These are phyloP conservation scores for Tetrapedia diversipes DNA, from an alignment of 2,888 invertebrate species.

Conservation along the genomic window DNA sequence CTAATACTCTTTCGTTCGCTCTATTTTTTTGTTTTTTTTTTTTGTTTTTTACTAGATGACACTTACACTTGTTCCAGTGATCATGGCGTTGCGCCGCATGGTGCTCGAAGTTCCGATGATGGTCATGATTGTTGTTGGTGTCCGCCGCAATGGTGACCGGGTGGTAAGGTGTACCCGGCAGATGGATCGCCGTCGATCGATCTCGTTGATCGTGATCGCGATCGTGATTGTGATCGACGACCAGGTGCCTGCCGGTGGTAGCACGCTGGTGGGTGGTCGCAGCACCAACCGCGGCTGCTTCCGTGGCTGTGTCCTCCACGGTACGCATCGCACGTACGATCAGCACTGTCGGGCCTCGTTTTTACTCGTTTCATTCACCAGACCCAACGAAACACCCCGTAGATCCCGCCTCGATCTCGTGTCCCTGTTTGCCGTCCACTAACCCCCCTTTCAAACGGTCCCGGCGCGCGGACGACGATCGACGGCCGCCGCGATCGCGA, in stretches of 20 bases:
- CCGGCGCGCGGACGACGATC: constrained; percentile 36
- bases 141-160: constrained; percentile 74
- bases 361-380: constrained; percentile 57
- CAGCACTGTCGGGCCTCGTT: constrained; percentile 62
- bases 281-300: constrained; percentile 63
- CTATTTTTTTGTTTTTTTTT: constrained; percentile 29
- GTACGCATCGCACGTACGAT: constrained; percentile 75
- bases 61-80: constrained; percentile 81
- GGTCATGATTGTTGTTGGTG: constrained; percentile 81
- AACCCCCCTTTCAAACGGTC: constrained; percentile 24
- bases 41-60: constrained; percentile 57
- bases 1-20: constrained; percentile 4
- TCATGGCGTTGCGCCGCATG: constrained; percentile 74
- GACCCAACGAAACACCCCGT: constrained; percentile 15
- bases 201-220: constrained; percentile 66
- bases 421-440: neutral
- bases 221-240: constrained; percentile 65
- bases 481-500: constrained; percentile 51
- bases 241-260: constrained; percentile 58
- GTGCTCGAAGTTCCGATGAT: constrained; percentile 79
- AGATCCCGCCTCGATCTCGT: constrained; percentile 21
- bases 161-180: constrained; percentile 63
- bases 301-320: constrained; percentile 77
- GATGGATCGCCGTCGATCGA: constrained; percentile 64
- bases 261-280: constrained; percentile 62